These are phyloP conservation scores for Acropora tenuis DNA, from an alignment of 64 coral and sea anemone species.

Conservation along the genomic window DNA sequence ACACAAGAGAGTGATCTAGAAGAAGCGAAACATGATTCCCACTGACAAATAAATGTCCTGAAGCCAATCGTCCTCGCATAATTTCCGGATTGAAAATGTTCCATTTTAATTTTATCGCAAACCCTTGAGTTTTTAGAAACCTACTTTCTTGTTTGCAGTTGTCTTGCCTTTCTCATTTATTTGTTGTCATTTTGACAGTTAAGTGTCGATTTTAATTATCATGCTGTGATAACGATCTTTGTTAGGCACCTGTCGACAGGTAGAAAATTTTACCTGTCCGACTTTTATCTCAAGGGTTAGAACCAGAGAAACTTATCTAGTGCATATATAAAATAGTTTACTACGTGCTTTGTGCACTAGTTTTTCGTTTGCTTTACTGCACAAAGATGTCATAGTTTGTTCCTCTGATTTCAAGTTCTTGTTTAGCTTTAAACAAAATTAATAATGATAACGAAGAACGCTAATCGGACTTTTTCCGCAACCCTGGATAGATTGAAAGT, in stretches of 20 bases:
- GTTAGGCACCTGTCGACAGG: slow-evolving; percentile 32
- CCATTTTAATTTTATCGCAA: neutral
- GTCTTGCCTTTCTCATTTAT: neutral
- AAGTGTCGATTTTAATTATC: neutral
- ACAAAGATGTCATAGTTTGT: too few species aligned
- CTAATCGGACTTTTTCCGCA: neutral
- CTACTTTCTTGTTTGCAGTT: neutral
- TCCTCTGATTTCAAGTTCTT: too few species aligned
- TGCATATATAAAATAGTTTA: neutral
- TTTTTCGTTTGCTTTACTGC: too few species aligned
- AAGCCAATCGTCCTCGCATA: neutral
- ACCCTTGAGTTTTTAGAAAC: neutral
- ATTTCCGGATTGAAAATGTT: neutral
- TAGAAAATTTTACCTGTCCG: neutral
- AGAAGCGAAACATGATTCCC: neutral
- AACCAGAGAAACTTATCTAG: neutral
- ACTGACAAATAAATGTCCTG: neutral
- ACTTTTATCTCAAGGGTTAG: neutral
- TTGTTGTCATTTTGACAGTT: neutral
- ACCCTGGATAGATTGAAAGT: neutral
- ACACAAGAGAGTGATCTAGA: neutral
- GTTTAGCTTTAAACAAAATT: neutral
- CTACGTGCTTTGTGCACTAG: too few species aligned
- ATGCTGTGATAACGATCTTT: neutral
- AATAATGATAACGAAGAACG: neutral